phyloP scores from a whole-genome alignment of 2,797 vertebrate genomes.

The Falco rusticolus region DNA sequence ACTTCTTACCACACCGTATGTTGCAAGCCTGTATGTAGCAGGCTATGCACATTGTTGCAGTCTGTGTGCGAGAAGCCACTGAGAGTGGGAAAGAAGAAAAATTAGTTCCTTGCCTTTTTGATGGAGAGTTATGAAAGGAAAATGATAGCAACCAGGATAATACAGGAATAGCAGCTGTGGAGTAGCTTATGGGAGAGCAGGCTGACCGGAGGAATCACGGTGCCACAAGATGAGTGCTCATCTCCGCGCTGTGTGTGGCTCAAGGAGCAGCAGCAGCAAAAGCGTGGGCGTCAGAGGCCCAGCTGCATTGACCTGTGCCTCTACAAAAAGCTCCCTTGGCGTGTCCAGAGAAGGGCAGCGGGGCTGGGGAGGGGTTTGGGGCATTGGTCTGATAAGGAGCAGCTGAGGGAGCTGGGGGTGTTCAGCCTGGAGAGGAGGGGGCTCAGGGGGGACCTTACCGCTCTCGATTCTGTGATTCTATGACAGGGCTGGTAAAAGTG shows the following conservation, averaged over 20 bases:
- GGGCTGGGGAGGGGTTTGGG: no score
- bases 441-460: no score
- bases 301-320: fast-evolving
- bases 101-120: background rate
- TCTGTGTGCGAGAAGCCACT: background rate
- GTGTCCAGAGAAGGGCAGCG: no score
- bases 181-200: background rate
- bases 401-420: no score
- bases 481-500: background rate
- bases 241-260: background rate
- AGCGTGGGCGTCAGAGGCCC: background rate
- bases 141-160: background rate
- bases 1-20: background rate
- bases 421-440: no score
- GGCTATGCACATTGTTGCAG: background rate
- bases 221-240: background rate
- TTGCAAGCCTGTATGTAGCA: background rate
- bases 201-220: background rate
- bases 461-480: no score
- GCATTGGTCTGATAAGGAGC: no score
- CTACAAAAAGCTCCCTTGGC: background rate
- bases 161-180: background rate
- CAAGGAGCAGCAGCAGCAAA: background rate
- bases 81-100: background rate
- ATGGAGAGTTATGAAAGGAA: background rate